Evolutionary conservation across 2,113 vertebrate genomes (phyloP).

Genomic region (Mustela nigripes): DNA sequence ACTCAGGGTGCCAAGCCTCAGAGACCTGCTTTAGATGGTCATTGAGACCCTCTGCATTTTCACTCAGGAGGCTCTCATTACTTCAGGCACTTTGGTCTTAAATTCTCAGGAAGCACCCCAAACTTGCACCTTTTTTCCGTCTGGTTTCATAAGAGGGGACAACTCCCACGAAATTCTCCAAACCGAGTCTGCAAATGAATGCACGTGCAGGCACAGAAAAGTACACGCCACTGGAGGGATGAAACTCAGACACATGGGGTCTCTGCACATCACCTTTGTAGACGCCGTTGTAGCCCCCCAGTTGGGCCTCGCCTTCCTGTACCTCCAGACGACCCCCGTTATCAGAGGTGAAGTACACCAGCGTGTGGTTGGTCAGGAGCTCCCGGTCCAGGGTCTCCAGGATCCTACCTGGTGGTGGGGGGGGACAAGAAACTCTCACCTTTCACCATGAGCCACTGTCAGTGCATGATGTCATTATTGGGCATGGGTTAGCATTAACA

Average conservation of each 20-base stretch:
- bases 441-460: accelerated
- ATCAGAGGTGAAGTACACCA: constrained; percentile 93
- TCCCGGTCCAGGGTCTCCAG: constrained; percentile 87
- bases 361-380: constrained; percentile 86
- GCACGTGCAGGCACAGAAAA: accelerated
- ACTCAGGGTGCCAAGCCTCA: neutral
- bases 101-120: too few species aligned
- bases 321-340: constrained; percentile 90
- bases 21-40: too few species aligned
- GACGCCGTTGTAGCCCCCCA: constrained; percentile 85
- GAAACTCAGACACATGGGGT: neutral
- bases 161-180: neutral
- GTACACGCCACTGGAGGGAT: too few species aligned
- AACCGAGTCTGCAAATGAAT: neutral
- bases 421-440: accelerated
- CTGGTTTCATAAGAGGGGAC: accelerated
- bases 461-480: accelerated
- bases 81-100: too few species aligned
- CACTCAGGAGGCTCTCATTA: neutral
- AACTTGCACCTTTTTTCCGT: too few species aligned
- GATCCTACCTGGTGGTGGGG: constrained; percentile 87
- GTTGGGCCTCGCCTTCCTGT: neutral
- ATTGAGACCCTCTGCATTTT: accelerated
- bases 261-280: constrained; percentile 87
- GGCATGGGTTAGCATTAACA: accelerated